Evolutionary conservation across 1,140 invertebrate genomes (phyloP), one percentile per base, ranked within the genome.

Genomic region (Papilio machaon): DNA sequence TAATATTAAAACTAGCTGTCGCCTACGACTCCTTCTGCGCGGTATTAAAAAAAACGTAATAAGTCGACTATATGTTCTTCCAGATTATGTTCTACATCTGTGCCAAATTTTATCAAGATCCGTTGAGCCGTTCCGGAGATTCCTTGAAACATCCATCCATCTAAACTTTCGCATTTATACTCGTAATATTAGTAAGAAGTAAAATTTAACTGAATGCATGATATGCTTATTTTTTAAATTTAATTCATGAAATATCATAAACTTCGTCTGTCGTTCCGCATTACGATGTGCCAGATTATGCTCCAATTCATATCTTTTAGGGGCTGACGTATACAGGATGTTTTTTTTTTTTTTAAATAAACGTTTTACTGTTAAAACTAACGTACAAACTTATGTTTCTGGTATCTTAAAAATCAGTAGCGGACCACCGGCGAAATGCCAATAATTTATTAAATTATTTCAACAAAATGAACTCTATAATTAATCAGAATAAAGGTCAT

Each of bases 381-480:
- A 70, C 64, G 9, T 70, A 17, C 30, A 70, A 70, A 70, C 23
- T 70, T 70, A 70, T 70, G 64, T 70, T 35, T 11, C 60, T 30
- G 60, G 23, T 70, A 15, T 17, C 13, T 35, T 13, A 67, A 70
- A 67, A 70, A 35, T 7, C 60, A 64, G 60, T 23, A 70, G 64
- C 64, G 64, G 64, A 70, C 64, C 64, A 70, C 64, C 64, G 3
- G 64, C 64, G 64, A 38, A 70, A 38, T 70, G 64, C 64, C 64
- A 70, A 35, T 30, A 70, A 35, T 70, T 70, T 35, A 70, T 35
- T 35, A 38, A 13, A 70, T 35, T 15, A 15, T 35, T 35, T 8
- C 2, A 38, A 35, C 23, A 70, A 35, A 70, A 70, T 70, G 11
- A 35, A 70, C 30, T 35, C 3, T 70, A 35, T 52, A 5, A 54